A percentile compares a stretch with the other conserved stretches of the same genome.
These are phyloP conservation scores for Acanthornis magna DNA, from an alignment of 2,797 vertebrate genomes.

Conservation along the genomic window DNA sequence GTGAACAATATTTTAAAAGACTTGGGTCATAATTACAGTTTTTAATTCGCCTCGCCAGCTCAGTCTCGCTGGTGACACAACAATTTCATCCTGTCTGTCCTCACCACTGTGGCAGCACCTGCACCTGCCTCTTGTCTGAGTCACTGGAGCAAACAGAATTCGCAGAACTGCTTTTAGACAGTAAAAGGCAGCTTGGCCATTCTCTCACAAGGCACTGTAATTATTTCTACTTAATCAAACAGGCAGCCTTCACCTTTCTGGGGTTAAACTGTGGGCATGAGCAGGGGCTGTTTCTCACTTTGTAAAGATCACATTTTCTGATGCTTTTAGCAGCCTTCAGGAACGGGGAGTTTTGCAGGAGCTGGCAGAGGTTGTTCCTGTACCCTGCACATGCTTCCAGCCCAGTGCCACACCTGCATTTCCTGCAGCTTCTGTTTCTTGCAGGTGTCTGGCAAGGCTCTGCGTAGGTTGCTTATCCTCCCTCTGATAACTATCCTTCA, in stretches of 20 bases:
- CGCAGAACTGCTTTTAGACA: background rate
- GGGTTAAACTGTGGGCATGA: background rate
- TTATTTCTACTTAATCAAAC: background rate
- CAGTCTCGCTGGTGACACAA: background rate
- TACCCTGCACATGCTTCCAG: background rate
- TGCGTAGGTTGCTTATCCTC: background rate
- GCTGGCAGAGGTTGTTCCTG: background rate
- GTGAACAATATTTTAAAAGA: background rate
- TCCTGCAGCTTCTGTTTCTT: background rate
- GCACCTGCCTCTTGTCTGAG: background rate
- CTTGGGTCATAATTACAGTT: background rate
- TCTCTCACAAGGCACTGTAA: background rate
- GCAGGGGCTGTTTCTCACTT: background rate
- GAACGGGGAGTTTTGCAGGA: background rate
- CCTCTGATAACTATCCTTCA: background rate
- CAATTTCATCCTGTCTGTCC: background rate
- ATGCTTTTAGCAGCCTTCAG: background rate
- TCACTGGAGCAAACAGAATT: background rate
- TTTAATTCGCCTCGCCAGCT: background rate
- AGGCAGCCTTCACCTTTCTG: background rate
- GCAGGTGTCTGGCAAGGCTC: background rate
- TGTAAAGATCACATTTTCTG: background rate
- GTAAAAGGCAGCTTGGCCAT: background rate
- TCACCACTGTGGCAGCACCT: background rate
- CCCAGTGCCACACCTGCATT: background rate